Percentiles rank a stretch among this genome's conserved stretches.
These are phyloP conservation scores for Pachymerium ferrugineum DNA, from an alignment of 2,888 invertebrate species.

Conservation along the genomic window DNA sequence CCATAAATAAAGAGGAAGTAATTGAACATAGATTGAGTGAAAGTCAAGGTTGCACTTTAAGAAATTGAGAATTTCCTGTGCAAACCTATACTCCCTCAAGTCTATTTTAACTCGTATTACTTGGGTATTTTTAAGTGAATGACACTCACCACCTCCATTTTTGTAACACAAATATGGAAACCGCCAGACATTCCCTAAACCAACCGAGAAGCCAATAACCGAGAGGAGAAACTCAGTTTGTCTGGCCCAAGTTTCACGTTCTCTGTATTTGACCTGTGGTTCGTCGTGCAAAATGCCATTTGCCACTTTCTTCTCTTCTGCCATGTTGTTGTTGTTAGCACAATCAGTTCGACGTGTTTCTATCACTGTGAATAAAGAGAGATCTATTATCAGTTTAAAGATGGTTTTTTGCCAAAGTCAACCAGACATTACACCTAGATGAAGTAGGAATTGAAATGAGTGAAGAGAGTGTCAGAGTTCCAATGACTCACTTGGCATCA, in stretches of 20 bases:
- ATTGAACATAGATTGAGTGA: not conserved
- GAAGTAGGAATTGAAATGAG: not conserved
- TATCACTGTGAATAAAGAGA: too few species aligned
- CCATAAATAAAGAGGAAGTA: not conserved
- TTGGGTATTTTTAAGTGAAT: not conserved
- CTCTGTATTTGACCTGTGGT: slow-evolving; percentile 16
- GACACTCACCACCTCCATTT: slow-evolving; percentile 46
- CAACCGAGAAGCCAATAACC: slow-evolving; percentile 82
- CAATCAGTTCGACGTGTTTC: not conserved
- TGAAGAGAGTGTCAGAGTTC: not conserved
- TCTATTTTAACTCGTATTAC: not conserved
- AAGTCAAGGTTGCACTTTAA: not conserved
- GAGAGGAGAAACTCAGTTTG: slow-evolving; percentile 84
- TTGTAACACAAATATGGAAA: slow-evolving; percentile 71
- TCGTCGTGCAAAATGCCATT: not conserved
- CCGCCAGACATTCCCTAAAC: slow-evolving; percentile 83
- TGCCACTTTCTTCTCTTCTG: not conserved
- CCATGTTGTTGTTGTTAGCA: too few species aligned
- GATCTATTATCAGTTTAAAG: not conserved
- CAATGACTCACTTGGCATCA: not conserved
- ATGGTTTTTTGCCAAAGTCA: not conserved
- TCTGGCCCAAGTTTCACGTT: slow-evolving; percentile 62
- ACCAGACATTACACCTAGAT: too few species aligned
- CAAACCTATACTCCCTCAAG: not conserved
- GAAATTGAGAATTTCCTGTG: not conserved